phyloP scores from a whole-genome alignment of 2,797 vertebrate species.

The Netta rufina region DNA sequence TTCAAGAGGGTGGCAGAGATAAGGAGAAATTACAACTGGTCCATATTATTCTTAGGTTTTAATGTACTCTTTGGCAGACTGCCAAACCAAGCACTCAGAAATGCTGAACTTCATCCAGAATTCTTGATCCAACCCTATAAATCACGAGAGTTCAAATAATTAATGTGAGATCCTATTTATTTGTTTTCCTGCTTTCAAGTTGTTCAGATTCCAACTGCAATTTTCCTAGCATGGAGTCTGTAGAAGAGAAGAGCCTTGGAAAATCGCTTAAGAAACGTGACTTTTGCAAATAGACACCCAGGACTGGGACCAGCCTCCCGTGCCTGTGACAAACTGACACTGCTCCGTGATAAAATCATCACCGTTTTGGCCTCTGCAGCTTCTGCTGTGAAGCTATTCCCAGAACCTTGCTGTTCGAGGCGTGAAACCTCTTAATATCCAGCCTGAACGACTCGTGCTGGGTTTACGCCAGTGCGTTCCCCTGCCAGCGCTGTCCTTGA shows the following conservation, averaged over 20 bases:
- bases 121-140: neutral
- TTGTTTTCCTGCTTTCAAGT: neutral
- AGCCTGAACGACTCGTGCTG: neutral
- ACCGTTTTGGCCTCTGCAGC: neutral
- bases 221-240: neutral
- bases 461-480: neutral
- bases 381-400: neutral
- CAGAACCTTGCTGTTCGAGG: neutral
- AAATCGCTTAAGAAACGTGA: neutral
- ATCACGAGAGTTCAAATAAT: rapidly evolving
- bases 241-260: neutral
- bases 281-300: neutral
- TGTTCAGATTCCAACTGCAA: neutral
- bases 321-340: neutral
- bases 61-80: neutral
- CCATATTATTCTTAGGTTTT: neutral
- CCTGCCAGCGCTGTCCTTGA: neutral
- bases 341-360: neutral
- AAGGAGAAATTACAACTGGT: neutral
- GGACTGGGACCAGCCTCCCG: neutral
- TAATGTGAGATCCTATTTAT: neutral
- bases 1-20: neutral
- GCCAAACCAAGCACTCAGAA: neutral
- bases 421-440: neutral
- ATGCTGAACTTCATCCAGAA: neutral